These are phyloP conservation scores for Hemicordylus capensis DNA, from an alignment of 2,113 vertebrate species.

Conservation along the genomic window DNA sequence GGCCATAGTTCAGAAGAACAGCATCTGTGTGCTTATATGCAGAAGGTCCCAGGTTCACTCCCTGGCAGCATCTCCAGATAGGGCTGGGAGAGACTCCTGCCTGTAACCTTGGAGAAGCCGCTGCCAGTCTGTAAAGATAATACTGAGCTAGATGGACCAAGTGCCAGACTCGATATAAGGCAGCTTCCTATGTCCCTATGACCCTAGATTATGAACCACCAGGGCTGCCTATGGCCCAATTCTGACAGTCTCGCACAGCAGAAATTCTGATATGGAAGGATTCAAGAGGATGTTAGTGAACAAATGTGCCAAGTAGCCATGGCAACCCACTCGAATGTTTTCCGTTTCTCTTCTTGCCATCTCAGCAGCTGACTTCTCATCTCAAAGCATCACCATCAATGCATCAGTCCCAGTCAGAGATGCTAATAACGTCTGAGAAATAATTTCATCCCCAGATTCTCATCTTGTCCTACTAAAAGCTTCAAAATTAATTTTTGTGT, in stretches of 20 bases:
- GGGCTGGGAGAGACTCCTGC: not conserved
- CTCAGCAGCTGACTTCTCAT: not conserved
- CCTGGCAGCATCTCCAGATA: too few species aligned
- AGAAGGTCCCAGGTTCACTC: too few species aligned
- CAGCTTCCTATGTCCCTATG: too few species aligned
- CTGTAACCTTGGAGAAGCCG: too few species aligned
- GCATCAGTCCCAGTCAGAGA: constrained; percentile 18
- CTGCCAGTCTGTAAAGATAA: too few species aligned
- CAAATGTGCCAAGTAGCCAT: not conserved
- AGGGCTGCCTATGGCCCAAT: not conserved
- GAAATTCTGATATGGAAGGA: not conserved
- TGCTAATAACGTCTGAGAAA: not conserved
- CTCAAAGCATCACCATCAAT: not conserved
- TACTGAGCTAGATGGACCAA: not conserved
- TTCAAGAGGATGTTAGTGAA: not conserved
- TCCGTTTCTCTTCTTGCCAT: constrained; percentile 8
- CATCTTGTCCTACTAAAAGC: fast-evolving
- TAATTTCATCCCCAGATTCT: not conserved
- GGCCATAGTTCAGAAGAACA: too few species aligned
- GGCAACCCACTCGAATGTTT: constrained; percentile 29
- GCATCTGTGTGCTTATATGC: too few species aligned
- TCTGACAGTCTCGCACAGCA: not conserved
- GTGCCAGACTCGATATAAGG: too few species aligned
- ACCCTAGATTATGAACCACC: too few species aligned
- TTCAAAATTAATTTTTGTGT: not conserved